Evolutionary conservation across 2,888 invertebrate genomes (phyloP), one percentile per base, ranked within the genome.

Genomic region (Sarcophaga carnaria): DNA sequence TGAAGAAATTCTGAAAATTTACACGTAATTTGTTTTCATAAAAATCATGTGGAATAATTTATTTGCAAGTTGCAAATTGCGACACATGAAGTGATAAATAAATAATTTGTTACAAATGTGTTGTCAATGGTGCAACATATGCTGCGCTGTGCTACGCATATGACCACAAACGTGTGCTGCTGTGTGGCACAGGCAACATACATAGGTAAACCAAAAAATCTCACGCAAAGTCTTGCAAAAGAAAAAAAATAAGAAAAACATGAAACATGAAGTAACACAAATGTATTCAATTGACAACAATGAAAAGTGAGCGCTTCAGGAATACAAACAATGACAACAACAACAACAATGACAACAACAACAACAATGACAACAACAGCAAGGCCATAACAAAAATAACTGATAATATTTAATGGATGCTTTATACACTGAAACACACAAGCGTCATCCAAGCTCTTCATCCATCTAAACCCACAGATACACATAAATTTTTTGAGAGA

Each of bases 351-450:
- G 59, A 45, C 59, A 64, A 77, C 70, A 67, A 67, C 60, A 22
- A 17, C 2, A 66, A 54, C 45, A n/a, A 20, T 37, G 20, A 63
- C 37, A 45, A 60, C 14, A 63, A 17, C 37, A 69, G 49, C 54
- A 62, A 80, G 14, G 49, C 63, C 64, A 80, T 77, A 75, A 76
- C 45, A 86, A 77, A 72, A 83, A 80, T 76, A 84, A 74, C 79
- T 81, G 81, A 86, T 86, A 84, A 86, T 47, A 81, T 76, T 81
- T 86, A 88, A 88, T 88, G 86, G 80, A 71, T 81, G 81, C 45
- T 63, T 69, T 59, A n/a, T 14, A 75, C 62, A 75, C 17, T 8
- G 14, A 81, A 37, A 80, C 62, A 76, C 60, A 67, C 45, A 63
- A 47, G 63, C 69, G 11, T 59, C 37, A 37, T 8, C 2, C 8